phyloP scores from a whole-genome alignment of 2,888 invertebrate species.

The Acleris literana region DNA sequence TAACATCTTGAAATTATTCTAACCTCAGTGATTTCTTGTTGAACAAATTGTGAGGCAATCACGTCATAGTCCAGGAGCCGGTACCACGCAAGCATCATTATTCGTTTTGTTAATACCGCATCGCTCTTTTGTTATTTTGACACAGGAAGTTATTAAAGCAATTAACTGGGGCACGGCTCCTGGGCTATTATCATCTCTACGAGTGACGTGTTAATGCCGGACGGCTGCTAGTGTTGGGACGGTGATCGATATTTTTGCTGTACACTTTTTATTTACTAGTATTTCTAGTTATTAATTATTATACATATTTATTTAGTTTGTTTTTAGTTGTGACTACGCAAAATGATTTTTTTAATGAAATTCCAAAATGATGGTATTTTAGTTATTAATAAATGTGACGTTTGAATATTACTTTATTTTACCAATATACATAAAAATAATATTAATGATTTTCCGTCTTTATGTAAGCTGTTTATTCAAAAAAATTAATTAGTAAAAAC shows the following conservation, averaged over 20 bases:
- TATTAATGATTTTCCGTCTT: neutral
- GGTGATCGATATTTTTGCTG: conserved; percentile 38
- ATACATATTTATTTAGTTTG: too few species aligned
- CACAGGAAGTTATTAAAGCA: conserved; percentile 84
- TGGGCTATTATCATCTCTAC: conserved; percentile 80
- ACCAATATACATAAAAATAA: too few species aligned
- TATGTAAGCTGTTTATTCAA: neutral
- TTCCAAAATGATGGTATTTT: too few species aligned
- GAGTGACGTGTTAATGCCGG: conserved; percentile 81
- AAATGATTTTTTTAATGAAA: neutral
- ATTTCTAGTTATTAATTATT: too few species aligned
- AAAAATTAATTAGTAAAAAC: too few species aligned
- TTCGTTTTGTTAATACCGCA: conserved; percentile 74
- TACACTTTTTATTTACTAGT: neutral
- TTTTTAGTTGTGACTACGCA: too few species aligned
- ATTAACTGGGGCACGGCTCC: conserved; percentile 81
- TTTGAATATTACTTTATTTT: too few species aligned
- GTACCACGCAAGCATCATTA: conserved; percentile 62
- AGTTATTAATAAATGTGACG: too few species aligned
- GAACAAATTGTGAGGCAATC: conserved; percentile 36
- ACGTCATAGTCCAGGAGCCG: conserved; percentile 59
- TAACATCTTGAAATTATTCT: conserved; percentile 62
- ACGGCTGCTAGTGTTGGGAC: conserved; percentile 62
- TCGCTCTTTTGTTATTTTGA: conserved; percentile 83
- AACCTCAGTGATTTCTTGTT: conserved; percentile 46